Percentiles rank a stretch among this genome's conserved stretches.
Conservation (phyloP, 2,888 invertebrate genomes). For the Cerceris ruficornis region DNA sequence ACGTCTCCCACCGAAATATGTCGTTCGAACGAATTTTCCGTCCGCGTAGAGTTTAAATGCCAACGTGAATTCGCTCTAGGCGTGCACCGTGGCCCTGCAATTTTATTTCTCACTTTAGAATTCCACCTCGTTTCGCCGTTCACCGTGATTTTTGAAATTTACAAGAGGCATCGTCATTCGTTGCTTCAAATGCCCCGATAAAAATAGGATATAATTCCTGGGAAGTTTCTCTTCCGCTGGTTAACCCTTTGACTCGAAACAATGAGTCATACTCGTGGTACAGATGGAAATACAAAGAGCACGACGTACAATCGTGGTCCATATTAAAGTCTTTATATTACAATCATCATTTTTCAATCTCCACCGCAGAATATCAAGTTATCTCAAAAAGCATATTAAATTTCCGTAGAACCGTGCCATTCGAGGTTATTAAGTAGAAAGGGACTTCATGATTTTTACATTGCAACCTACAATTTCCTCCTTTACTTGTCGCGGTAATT, state of each 20-base stretch:
- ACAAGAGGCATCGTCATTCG: background rate
- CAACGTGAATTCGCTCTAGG: background rate
- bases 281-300: too few relatives aligned
- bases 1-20: slow-evolving; percentile 1
- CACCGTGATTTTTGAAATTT: background rate
- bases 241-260: slow-evolving; percentile 12
- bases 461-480: too few relatives aligned
- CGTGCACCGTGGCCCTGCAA: background rate
- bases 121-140: background rate
- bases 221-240: slow-evolving; percentile 26
- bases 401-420: too few relatives aligned
- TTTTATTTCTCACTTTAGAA: background rate
- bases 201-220: slow-evolving; percentile 27
- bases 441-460: too few relatives aligned
- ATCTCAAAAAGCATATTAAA: too few relatives aligned
- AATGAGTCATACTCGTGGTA: too few relatives aligned
- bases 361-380: too few relatives aligned
- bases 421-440: too few relatives aligned
- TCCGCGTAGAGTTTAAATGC: background rate
- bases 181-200: background rate
- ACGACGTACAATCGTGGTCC: too few relatives aligned
- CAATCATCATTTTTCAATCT: too few relatives aligned
- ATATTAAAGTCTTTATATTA: too few relatives aligned
- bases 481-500: too few relatives aligned
- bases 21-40: background rate